Conservation (phyloP, 2,113 vertebrate species). For the Onychostoma macrolepis region DNA sequence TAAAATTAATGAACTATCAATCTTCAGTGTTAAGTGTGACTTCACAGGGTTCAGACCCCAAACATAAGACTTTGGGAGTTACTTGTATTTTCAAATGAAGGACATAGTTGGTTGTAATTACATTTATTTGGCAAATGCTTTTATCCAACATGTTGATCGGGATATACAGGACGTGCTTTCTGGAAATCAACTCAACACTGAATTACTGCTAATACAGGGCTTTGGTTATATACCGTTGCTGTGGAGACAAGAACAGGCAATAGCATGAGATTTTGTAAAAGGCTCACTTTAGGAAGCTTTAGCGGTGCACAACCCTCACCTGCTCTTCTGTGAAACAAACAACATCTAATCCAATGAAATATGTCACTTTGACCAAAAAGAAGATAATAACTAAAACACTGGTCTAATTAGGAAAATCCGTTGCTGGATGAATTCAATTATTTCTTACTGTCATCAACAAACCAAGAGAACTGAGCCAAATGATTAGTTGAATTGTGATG, state of each 20-base stretch:
- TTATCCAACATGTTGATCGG: neutral
- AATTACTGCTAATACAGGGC: neutral
- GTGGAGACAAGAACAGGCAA: neutral
- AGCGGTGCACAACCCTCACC: neutral
- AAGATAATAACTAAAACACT: neutral
- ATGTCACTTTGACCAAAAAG: slow-evolving; percentile 5
- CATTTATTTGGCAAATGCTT: neutral
- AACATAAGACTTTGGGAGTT: neutral
- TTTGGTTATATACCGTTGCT: neutral
- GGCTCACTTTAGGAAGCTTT: neutral
- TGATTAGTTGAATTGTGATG: neutral
- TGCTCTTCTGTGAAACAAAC: neutral
- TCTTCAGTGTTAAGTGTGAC: neutral
- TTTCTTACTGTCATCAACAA: neutral
- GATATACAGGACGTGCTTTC: neutral
- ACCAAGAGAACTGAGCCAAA: neutral
- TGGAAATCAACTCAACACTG: neutral
- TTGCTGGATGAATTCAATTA: neutral
- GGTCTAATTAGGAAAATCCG: neutral
- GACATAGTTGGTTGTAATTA: neutral
- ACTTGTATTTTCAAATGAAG: neutral
- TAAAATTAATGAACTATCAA: neutral
- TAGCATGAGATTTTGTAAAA: neutral
- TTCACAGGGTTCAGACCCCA: neutral
- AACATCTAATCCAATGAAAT: neutral